Evolutionary conservation across 2,113 vertebrate species (phyloP).

Genomic region (Tragelaphus imberbis): DNA sequence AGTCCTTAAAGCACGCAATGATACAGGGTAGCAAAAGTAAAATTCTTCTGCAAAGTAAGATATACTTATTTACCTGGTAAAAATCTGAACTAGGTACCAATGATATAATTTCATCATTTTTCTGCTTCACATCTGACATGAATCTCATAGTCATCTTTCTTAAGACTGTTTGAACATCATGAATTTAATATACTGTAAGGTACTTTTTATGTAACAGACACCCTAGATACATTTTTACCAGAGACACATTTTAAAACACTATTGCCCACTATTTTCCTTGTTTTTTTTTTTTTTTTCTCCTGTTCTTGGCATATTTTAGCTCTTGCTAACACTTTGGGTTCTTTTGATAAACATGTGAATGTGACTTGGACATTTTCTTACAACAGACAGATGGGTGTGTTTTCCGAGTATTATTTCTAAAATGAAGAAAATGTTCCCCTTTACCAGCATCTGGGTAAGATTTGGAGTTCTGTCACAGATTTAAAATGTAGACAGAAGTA

Average conservation of each 20-base stretch:
- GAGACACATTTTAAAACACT: constrained; percentile 18
- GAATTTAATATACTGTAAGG: neutral
- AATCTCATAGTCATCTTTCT: neutral
- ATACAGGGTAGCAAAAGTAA: neutral
- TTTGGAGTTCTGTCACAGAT: constrained; percentile 29
- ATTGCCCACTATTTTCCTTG: neutral
- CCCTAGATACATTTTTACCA: neutral
- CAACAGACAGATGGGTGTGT: constrained; percentile 56
- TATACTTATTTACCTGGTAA: neutral
- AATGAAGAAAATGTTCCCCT: constrained; percentile 64
- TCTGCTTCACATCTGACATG: neutral
- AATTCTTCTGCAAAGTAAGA: neutral
- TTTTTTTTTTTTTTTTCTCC: neutral
- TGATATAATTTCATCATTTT: neutral
- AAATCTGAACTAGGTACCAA: neutral
- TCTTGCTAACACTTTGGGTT: constrained; percentile 19
- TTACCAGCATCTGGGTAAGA: constrained; percentile 54
- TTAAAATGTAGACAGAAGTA: constrained; percentile 45
- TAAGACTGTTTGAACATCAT: neutral
- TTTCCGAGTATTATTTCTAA: constrained; percentile 56
- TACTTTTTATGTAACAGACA: neutral
- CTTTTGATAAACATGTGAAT: constrained; percentile 52
- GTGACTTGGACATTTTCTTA: constrained; percentile 50
- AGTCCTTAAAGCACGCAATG: neutral
- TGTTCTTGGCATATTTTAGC: constrained; percentile 1